phyloP scores from a whole-genome alignment of 2,113 vertebrate species.

The Vicugna pacos region DNA sequence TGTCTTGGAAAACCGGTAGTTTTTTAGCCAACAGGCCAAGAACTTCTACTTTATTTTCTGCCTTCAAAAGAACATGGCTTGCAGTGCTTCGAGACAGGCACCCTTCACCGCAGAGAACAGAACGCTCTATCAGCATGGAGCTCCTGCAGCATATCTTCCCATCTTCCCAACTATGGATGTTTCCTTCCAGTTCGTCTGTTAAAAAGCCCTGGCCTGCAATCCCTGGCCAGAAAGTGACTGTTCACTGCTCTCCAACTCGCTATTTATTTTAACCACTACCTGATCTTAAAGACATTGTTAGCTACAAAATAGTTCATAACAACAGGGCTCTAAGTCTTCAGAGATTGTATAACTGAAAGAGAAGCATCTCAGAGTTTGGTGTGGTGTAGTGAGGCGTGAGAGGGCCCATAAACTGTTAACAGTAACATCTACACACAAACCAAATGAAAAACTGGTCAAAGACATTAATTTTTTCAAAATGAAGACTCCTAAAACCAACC shows the following conservation, averaged over 20 bases:
- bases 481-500: conserved; percentile 9
- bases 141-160: background rate
- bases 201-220: background rate
- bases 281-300: conserved; percentile 69
- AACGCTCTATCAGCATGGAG: background rate
- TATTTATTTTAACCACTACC: conserved; percentile 82
- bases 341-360: conserved; percentile 24
- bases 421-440: conserved; percentile 31
- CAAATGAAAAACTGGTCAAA: conserved; percentile 29
- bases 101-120: background rate
- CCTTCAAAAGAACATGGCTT: conserved; percentile 33
- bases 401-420: background rate
- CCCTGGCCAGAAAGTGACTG: conserved; percentile 41
- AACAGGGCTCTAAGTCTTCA: background rate
- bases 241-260: conserved; percentile 55
- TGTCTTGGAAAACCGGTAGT: conserved; percentile 27
- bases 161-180: background rate
- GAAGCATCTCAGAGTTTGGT: background rate
- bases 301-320: conserved; percentile 74
- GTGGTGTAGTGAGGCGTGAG: background rate
- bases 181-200: conserved; percentile 48
- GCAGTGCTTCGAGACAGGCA: background rate
- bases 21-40: conserved; percentile 46
- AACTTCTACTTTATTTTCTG: conserved; percentile 37
- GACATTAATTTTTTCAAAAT: conserved; percentile 43